phyloP scores from a whole-genome alignment of 1,140 invertebrate genomes.

The Drosophila oshimai region DNA sequence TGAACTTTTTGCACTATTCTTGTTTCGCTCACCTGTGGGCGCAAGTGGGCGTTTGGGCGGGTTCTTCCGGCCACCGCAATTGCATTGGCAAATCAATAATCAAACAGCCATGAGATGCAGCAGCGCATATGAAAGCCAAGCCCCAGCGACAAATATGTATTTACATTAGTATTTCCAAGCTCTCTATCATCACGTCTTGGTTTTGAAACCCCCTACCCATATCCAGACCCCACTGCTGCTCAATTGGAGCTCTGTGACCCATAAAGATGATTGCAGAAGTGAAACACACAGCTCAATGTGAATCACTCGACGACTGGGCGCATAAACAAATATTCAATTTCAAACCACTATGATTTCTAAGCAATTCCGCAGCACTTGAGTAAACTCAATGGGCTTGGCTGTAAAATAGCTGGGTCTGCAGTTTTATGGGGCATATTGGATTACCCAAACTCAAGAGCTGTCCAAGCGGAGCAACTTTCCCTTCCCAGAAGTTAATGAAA shows the following conservation, averaged over 20 bases:
- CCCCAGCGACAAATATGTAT: conserved; percentile 18
- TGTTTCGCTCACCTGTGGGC: conserved; percentile 16
- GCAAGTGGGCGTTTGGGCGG: conserved; percentile 3
- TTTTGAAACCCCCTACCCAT: conserved; percentile 15
- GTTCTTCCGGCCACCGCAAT: conserved; percentile 2
- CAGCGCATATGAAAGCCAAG: too few species aligned
- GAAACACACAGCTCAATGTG: conserved; percentile 4
- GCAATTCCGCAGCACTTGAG: conserved; percentile 3
- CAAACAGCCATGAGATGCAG: conserved; percentile 9
- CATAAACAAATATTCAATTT: conserved; percentile 7
- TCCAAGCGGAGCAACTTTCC: conserved; percentile 22
- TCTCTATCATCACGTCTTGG: conserved; percentile 31
- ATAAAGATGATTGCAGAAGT: conserved; percentile 29
- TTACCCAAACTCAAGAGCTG: conserved; percentile 7
- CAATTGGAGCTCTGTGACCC: conserved; percentile 44
- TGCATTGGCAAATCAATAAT: conserved; percentile 35
- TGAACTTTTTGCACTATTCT: conserved; percentile 22
- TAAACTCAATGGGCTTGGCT: background rate
- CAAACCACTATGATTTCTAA: conserved; percentile 20
- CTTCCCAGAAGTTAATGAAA: background rate
- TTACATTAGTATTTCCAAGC: background rate
- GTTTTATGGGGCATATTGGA: conserved; percentile 17
- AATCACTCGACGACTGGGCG: conserved; percentile 9
- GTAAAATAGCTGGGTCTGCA: conserved; percentile 12
- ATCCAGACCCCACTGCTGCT: conserved; percentile 1